Evolutionary conservation across 2,888 invertebrate genomes (phyloP).

Genomic region (Aleiodes alternator): DNA sequence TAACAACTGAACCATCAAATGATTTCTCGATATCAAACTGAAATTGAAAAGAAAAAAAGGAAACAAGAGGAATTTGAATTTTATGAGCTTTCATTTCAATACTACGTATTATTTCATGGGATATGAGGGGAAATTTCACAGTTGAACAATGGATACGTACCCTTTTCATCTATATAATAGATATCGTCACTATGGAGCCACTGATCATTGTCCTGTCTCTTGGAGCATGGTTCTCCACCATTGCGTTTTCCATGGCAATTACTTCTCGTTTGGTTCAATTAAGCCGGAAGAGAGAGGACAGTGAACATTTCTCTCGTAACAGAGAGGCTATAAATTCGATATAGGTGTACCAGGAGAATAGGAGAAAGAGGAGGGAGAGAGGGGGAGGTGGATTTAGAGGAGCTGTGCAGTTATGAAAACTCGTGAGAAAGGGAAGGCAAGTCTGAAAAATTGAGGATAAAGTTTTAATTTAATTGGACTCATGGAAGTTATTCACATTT

Average conservation of each 20-base stretch:
- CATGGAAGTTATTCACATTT: too few relatives aligned
- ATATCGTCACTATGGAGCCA: conserved; percentile 34
- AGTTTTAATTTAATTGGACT: too few relatives aligned
- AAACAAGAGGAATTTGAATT: too few relatives aligned
- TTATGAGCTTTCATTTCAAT: too few relatives aligned
- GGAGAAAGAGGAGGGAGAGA: not conserved
- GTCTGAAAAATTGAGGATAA: too few relatives aligned
- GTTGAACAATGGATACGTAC: not conserved
- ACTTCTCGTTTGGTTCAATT: conserved; percentile 70
- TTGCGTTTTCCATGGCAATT: conserved; percentile 63
- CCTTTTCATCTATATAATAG: conserved; percentile 1
- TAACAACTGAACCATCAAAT: too few relatives aligned
- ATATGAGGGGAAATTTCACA: conserved; percentile 18
- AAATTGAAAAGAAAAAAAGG: too few relatives aligned
- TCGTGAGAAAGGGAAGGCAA: too few relatives aligned
- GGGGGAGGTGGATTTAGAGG: conserved; percentile 38
- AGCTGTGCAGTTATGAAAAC: conserved; percentile 10
- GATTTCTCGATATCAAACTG: too few relatives aligned
- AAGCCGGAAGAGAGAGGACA: conserved; percentile 56
- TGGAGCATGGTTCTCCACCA: conserved; percentile 15
- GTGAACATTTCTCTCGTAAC: conserved; percentile 31
- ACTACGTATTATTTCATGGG: not conserved
- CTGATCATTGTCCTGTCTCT: conserved; percentile 33
- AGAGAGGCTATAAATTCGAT: conserved; percentile 30
- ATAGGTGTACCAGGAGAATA: not conserved